A percentile compares a stretch with the other conserved stretches of the same genome.
Evolutionary conservation across 2,797 vertebrate genomes (phyloP).

Genomic region (Chromis chromis): DNA sequence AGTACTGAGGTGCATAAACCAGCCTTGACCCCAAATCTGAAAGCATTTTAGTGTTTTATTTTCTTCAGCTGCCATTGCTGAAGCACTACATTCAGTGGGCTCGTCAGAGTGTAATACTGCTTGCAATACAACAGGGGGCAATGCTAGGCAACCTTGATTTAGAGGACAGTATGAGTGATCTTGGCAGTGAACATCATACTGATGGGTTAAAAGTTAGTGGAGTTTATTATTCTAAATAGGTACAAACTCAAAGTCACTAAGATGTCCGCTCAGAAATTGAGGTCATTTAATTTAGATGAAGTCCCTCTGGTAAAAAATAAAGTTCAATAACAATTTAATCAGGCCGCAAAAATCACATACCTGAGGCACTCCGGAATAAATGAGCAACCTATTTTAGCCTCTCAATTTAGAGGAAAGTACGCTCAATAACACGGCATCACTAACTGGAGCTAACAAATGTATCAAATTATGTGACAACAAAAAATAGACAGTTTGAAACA

Average conservation of each 20-base stretch:
- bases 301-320: constrained; percentile 48
- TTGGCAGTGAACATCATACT: not conserved
- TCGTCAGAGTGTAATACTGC: constrained; percentile 34
- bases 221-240: constrained; percentile 6
- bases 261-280: constrained; percentile 26
- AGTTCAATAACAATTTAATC: constrained; percentile 57
- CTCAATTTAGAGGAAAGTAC: constrained; percentile 40
- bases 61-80: not conserved
- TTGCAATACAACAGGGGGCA: constrained; percentile 57
- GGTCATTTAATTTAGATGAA: constrained; percentile 47
- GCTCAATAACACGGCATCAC: constrained; percentile 15
- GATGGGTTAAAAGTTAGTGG: not conserved
- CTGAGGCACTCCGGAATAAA: constrained; percentile 65
- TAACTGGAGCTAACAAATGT: constrained; percentile 43
- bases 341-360: constrained; percentile 57
- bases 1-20: not conserved
- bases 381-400: constrained; percentile 52
- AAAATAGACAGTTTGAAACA: not conserved
- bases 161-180: not conserved
- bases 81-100: too few relatives aligned
- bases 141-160: constrained; percentile 17
- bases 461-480: constrained; percentile 8
- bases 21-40: not conserved
- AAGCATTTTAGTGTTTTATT: not conserved
- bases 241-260: not conserved